Conservation (phyloP, 2,888 invertebrate genomes). For the Tubulanus polymorphus region DNA sequence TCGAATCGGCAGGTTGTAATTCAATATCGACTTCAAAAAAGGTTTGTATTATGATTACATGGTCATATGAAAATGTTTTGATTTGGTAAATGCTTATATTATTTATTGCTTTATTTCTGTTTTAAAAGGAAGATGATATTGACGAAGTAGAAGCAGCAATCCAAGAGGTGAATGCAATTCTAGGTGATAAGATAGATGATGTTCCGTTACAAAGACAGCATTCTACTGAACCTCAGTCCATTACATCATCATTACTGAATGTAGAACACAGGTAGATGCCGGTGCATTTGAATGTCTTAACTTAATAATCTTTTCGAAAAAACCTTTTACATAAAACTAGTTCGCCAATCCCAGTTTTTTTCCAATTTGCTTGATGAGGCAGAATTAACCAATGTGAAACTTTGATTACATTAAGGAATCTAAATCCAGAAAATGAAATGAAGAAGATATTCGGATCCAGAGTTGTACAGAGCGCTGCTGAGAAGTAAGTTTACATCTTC, state of each 20-base stretch:
- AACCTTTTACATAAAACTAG: background rate
- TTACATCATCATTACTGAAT: constrained; percentile 58
- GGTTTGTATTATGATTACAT: background rate
- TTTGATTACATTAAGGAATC: constrained; percentile 56
- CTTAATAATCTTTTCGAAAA: too few relatives aligned
- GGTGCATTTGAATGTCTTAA: too few relatives aligned
- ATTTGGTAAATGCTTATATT: background rate
- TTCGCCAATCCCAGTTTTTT: background rate
- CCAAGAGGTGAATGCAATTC: constrained; percentile 65
- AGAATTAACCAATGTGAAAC: background rate
- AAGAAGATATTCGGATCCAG: constrained; percentile 76
- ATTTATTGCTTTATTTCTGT: too few relatives aligned
- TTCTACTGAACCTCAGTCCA: constrained; percentile 6
- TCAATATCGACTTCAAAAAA: background rate
- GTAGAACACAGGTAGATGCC: constrained; percentile 49
- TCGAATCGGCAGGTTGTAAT: background rate
- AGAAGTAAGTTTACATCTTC: constrained; percentile 43
- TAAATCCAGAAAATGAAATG: constrained; percentile 77
- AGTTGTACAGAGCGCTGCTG: constrained; percentile 67
- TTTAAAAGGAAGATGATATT: too few relatives aligned
- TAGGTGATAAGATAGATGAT: too few relatives aligned
- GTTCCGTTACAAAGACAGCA: background rate
- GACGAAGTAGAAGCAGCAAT: constrained; percentile 69
- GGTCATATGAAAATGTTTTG: background rate
- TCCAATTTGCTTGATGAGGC: background rate